These are phyloP conservation scores for Delia radicum DNA, from an alignment of 1,140 invertebrate genomes.

Conservation along the genomic window DNA sequence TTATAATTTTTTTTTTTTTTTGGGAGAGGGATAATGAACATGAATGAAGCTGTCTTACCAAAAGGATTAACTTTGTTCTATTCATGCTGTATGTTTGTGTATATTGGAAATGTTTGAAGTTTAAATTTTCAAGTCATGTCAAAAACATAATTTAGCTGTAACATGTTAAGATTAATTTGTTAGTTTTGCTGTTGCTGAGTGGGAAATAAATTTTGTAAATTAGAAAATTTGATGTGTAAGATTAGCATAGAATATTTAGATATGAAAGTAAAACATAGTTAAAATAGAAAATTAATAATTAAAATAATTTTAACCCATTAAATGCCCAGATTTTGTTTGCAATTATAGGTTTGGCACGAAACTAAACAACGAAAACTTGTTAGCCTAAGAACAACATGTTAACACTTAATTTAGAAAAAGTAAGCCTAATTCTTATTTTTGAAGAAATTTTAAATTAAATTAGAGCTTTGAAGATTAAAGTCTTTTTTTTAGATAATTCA, in stretches of 20 bases:
- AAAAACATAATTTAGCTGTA: background rate
- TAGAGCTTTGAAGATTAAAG: no score
- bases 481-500: no score
- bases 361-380: no score
- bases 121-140: conserved; percentile 1
- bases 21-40: background rate
- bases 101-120: background rate
- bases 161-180: conserved; percentile 2
- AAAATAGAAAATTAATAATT: background rate
- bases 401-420: no score
- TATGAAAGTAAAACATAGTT: background rate
- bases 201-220: background rate
- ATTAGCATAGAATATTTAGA: background rate
- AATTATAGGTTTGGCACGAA: no score
- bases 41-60: background rate
- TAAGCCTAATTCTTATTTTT: no score
- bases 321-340: no score
- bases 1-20: background rate
- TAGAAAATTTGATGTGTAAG: background rate
- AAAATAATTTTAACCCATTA: no score
- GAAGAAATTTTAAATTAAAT: no score
- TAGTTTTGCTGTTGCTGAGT: background rate
- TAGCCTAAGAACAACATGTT: no score
- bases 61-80: background rate
- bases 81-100: background rate